Evolutionary conservation across 2,797 vertebrate species (phyloP).

Genomic region (Lepus townsendii): DNA sequence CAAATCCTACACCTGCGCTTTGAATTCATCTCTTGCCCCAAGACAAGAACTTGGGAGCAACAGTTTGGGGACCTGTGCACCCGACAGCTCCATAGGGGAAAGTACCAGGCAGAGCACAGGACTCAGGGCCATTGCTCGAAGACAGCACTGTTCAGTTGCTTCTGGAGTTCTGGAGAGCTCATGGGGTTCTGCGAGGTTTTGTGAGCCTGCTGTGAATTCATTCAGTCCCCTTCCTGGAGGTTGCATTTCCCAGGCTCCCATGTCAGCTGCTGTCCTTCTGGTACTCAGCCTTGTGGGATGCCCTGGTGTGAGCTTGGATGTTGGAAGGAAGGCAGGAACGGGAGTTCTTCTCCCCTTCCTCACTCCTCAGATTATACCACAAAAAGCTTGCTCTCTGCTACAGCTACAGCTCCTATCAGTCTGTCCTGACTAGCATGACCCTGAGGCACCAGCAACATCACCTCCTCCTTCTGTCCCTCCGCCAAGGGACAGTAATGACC

Average conservation of each 20-base stretch:
- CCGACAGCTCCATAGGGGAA: not conserved
- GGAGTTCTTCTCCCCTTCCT: not conserved
- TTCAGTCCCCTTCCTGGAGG: not conserved
- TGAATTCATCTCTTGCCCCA: too few relatives aligned
- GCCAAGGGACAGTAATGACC: not conserved
- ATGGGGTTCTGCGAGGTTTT: not conserved
- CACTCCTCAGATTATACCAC: not conserved
- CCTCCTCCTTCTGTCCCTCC: not conserved
- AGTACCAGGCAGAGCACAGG: not conserved
- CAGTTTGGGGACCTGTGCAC: too few relatives aligned
- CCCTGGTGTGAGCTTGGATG: not conserved
- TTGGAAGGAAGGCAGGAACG: not conserved
- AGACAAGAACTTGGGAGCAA: too few relatives aligned
- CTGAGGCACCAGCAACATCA: not conserved
- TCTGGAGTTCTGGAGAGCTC: not conserved
- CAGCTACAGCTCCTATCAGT: not conserved
- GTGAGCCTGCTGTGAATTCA: too few relatives aligned
- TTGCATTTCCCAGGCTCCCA: not conserved
- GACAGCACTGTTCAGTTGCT: not conserved
- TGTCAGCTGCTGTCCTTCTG: not conserved
- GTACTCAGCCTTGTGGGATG: not conserved
- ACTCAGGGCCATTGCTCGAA: not conserved
- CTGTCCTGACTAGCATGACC: not conserved
- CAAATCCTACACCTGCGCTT: too few relatives aligned
- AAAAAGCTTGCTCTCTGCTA: not conserved